phyloP scores from a whole-genome alignment of 2,113 vertebrate genomes.

The Phyllostomus discolor region DNA sequence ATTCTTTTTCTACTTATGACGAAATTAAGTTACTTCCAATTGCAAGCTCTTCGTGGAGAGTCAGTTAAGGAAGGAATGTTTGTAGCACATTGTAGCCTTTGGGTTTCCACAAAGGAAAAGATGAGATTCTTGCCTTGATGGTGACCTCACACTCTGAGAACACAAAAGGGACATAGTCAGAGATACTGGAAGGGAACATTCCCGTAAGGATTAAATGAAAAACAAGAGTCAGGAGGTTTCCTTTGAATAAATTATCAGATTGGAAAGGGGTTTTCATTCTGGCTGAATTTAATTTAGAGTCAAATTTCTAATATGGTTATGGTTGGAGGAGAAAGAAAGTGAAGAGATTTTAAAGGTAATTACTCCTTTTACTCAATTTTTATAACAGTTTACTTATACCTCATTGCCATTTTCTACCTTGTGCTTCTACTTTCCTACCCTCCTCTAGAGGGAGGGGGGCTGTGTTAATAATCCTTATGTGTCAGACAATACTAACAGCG shows the following conservation, averaged over 20 bases:
- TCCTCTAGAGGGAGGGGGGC: not conserved
- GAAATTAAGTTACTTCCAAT: not conserved
- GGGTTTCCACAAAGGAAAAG: not conserved
- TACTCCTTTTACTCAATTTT: not conserved
- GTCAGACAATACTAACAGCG: not conserved
- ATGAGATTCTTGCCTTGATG: not conserved
- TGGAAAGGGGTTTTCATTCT: not conserved
- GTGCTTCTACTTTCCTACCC: not conserved
- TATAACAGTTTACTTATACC: not conserved
- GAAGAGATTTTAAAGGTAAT: not conserved
- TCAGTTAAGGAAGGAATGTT: not conserved
- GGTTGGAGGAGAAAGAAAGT: not conserved
- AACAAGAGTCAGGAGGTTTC: not conserved
- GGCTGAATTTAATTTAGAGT: not conserved
- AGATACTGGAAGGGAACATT: not conserved
- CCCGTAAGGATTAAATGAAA: not conserved
- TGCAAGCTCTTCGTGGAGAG: not conserved
- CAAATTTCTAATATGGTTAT: conserved; percentile 14
- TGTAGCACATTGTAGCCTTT: not conserved
- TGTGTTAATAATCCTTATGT: not conserved
- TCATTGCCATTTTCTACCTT: not conserved
- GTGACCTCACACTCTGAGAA: not conserved
- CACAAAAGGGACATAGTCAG: not conserved
- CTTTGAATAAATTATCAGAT: not conserved
- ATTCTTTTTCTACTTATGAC: not conserved